Evolutionary conservation across 1,140 invertebrate species (phyloP).

Genomic region (Listronotus bonariensis): DNA sequence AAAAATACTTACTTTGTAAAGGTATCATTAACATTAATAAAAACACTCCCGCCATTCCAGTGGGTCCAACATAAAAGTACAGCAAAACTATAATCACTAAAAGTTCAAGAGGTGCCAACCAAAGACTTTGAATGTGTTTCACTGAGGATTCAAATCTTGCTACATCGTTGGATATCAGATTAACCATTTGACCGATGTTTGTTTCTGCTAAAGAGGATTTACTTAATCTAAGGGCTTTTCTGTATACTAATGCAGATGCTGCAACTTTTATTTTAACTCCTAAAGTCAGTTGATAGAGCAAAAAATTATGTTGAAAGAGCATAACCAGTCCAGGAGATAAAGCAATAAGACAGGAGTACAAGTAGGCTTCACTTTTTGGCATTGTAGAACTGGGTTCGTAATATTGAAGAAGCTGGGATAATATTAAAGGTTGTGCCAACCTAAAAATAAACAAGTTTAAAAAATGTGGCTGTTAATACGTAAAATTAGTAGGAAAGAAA

Average conservation of each 20-base stretch:
- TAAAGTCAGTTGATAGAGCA: slow-evolving; percentile 70
- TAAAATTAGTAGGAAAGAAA: too few species aligned
- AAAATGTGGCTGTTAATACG: too few species aligned
- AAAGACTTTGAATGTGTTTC: slow-evolving; percentile 68
- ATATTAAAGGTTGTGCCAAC: slow-evolving; percentile 6
- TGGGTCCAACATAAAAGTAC: slow-evolving; percentile 71
- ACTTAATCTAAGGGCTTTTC: slow-evolving; percentile 70
- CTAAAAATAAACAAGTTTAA: too few species aligned
- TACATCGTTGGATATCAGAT: slow-evolving; percentile 84
- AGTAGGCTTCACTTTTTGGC: slow-evolving; percentile 6
- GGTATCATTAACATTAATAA: slow-evolving; percentile 82
- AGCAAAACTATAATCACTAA: slow-evolving; percentile 74
- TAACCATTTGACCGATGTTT: slow-evolving; percentile 82
- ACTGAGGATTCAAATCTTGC: slow-evolving; percentile 71
- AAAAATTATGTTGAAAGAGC: slow-evolving; percentile 77
- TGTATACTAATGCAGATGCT: slow-evolving; percentile 75
- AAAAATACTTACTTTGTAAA: slow-evolving; percentile 67
- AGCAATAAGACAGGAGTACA: not conserved
- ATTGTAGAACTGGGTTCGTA: slow-evolving; percentile 6
- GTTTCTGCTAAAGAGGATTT: slow-evolving; percentile 73
- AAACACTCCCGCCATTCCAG: slow-evolving; percentile 75
- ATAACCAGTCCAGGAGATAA: not conserved
- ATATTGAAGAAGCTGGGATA: slow-evolving; percentile 1
- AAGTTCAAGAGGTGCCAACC: slow-evolving; percentile 77
- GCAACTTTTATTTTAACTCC: slow-evolving; percentile 83